Base-by-base conservation (phyloP, 53 echinoderm and acorn worm species). In the Echinometra lucunter region DNA sequence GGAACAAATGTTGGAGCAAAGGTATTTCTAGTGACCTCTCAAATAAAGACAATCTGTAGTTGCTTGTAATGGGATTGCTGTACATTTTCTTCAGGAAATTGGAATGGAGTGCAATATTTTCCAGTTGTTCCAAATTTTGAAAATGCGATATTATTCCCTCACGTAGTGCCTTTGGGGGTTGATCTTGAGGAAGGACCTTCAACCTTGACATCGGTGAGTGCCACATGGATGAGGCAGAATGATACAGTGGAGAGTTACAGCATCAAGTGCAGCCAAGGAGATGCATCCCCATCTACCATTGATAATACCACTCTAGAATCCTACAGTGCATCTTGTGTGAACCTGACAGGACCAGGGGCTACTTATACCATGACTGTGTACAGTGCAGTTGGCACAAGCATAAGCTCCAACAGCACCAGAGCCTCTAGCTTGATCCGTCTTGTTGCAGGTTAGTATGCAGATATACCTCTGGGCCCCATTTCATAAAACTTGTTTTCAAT, bases 131-230 rank as follows among this genome's bases (percentile, higher is more conserved):
- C 13, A 16, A 16, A 63, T 63, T 63, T 5, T 63, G 4, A 53
- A 53, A 63, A 63, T 21, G 10, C 10, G 21, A 9, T 63, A 4
- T 18, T 16, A 0, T 63, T 9, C 23, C 7, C 21, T 63, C 28
- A 44, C 23, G 0, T 89, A 97, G 97, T 97, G 90, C 97, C 97
- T 2, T 63, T 80, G 0, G 92, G 96, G 28, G 97, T 97, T 4
- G 37, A 34, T 37, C 95, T 97, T 1, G 23, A 6, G 15, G 95
- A 94, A 91, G 94, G 90, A 32, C 42, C 30, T 67, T 93, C 97
- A 11, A 95, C 94, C 15, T 88, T 92, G 8, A 80, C 72, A 13
- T 45, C 70, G 6, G 97, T 97, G 30, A 92, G 87, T 30, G 94
- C 97, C 44, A 23, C 63, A 4, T 97, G 97, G 97, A 58, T 49